Evolutionary conservation across 2,797 vertebrate genomes (phyloP).

Genomic region (Pseudochirops cupreus): DNA sequence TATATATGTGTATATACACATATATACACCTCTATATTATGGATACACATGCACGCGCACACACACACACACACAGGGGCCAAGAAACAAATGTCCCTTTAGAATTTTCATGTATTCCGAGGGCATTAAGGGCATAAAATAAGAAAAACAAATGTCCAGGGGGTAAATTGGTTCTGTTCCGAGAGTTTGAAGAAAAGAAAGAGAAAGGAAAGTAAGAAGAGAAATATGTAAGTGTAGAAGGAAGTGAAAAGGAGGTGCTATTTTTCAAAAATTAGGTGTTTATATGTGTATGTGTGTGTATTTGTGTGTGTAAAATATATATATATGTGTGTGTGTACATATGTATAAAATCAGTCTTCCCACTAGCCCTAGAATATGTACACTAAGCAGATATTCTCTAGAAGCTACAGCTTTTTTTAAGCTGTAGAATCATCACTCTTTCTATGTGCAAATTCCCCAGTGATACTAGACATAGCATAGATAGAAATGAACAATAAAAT

Average conservation of each 20-base stretch:
- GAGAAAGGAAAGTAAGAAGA: neutral
- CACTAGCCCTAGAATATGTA: neutral
- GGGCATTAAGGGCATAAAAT: neutral
- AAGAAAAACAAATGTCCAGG: neutral
- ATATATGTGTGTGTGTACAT: neutral
- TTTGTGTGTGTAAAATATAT: no score
- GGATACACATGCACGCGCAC: no score
- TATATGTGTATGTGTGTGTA: no score
- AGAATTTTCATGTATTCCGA: neutral
- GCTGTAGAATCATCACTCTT: neutral
- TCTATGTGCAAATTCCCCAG: slow-evolving; percentile 12
- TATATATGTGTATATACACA: neutral
- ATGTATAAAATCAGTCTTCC: neutral
- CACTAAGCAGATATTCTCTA: neutral
- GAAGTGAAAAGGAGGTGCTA: neutral
- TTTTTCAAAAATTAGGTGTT: neutral
- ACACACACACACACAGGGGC: no score
- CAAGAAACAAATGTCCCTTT: neutral
- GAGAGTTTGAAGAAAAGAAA: neutral
- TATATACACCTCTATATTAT: no score
- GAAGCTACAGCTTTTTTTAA: neutral
- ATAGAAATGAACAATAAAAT: slow-evolving; percentile 31
- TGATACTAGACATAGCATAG: neutral
- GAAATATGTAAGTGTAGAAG: neutral
- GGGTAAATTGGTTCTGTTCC: neutral